A percentile compares a stretch with the other conserved stretches of the same genome.
These are phyloP conservation scores for Sinonovacula constricta DNA, from an alignment of 1,140 invertebrate genomes.

Conservation along the genomic window DNA sequence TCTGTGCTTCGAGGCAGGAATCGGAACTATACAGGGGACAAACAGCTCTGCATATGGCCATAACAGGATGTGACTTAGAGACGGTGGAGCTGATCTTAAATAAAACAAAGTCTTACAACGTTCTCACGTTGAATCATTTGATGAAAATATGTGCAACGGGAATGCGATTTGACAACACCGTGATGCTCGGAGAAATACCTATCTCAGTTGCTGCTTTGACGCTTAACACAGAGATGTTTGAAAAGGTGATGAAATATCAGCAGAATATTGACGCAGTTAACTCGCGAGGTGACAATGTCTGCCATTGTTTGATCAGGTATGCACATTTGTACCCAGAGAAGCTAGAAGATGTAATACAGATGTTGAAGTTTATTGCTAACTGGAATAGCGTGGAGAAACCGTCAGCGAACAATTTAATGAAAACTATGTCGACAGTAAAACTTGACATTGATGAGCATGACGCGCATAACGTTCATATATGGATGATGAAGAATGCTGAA, in stretches of 20 bases:
- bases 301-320: slow-evolving; percentile 63
- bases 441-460: too few species aligned
- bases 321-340: slow-evolving; percentile 62
- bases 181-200: slow-evolving; percentile 66
- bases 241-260: slow-evolving; percentile 51
- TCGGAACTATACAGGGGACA: slow-evolving; percentile 60
- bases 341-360: slow-evolving; percentile 41
- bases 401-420: neutral
- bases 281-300: slow-evolving; percentile 57
- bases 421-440: neutral
- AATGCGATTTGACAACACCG: slow-evolving; percentile 57
- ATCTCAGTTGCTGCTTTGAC: slow-evolving; percentile 62
- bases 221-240: slow-evolving; percentile 53
- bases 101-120: slow-evolving; percentile 2
- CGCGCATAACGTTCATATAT: slow-evolving; percentile 42
- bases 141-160: slow-evolving; percentile 54
- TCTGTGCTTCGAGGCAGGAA: slow-evolving; percentile 32
- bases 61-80: slow-evolving; percentile 55
- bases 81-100: slow-evolving; percentile 46
- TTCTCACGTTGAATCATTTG: neutral
- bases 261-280: slow-evolving; percentile 52
- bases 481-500: slow-evolving; percentile 61
- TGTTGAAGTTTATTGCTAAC: too few species aligned
- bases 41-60: slow-evolving; percentile 63
- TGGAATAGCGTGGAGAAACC: neutral